A percentile compares a stretch with the other conserved stretches of the same genome.
phyloP scores from a whole-genome alignment of 2,888 invertebrate genomes.

The Drosophila glabriapex region DNA sequence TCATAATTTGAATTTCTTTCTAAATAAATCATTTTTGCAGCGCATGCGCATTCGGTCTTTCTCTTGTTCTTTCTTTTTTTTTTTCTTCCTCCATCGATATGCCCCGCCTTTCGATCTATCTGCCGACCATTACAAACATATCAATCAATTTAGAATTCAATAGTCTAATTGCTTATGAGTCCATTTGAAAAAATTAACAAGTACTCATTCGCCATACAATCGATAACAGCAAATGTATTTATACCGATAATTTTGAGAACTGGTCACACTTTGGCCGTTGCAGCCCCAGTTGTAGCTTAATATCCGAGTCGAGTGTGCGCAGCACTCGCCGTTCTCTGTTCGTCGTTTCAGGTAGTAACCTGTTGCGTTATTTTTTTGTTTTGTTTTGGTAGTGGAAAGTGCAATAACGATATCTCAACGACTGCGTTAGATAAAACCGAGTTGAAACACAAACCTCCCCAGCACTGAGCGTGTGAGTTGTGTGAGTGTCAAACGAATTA shows the following conservation, averaged over 20 bases:
- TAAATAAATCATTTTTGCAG: no score
- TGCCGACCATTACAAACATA: no score
- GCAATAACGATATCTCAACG: slow-evolving; percentile 47
- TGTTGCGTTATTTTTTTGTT: slow-evolving; percentile 53
- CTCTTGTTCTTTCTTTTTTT: no score
- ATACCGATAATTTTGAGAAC: slow-evolving; percentile 3
- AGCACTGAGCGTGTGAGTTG: slow-evolving; percentile 45
- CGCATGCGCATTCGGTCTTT: no score
- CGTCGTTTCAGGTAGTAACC: slow-evolving; percentile 37
- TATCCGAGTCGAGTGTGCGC: slow-evolving; percentile 51
- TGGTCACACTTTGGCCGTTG: slow-evolving; percentile 33
- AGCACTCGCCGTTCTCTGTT: slow-evolving; percentile 11
- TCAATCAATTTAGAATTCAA: no score
- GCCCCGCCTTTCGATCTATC: no score
- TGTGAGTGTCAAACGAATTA: slow-evolving; percentile 51
- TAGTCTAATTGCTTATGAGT: no score
- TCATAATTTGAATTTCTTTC: no score
- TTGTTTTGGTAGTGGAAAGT: slow-evolving; percentile 57
- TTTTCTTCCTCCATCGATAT: no score
- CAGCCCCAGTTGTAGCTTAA: slow-evolving; percentile 47
- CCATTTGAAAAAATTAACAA: background rate
- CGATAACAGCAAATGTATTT: slow-evolving; percentile 9
- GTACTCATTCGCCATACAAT: background rate
- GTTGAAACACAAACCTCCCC: slow-evolving; percentile 42
- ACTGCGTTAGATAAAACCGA: slow-evolving; percentile 44